Evolutionary conservation across 2,113 vertebrate genomes (phyloP).

Genomic region (Scatophagus argus): DNA sequence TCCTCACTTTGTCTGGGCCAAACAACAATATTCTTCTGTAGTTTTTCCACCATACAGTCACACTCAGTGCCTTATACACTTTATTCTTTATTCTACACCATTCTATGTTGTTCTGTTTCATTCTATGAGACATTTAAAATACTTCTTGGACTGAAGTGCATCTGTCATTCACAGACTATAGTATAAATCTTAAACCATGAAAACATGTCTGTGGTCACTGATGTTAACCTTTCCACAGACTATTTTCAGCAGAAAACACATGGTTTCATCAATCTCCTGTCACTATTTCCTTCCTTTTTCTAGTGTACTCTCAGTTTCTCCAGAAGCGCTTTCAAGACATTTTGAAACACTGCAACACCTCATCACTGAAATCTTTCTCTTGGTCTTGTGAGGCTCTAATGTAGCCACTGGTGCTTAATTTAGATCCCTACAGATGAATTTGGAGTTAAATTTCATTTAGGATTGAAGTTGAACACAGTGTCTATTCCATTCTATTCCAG

Average conservation of each 20-base stretch:
- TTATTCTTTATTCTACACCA: not conserved
- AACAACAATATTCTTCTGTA: constrained; percentile 55
- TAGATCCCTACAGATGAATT: too few species aligned
- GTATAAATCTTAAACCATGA: not conserved
- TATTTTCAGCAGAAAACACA: constrained; percentile 38
- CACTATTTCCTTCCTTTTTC: constrained; percentile 54
- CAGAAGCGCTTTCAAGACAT: constrained; percentile 21
- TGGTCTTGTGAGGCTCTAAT: not conserved
- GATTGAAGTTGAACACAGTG: not conserved
- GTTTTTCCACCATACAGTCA: constrained; percentile 41
- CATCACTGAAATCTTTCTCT: not conserved
- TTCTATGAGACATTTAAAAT: not conserved
- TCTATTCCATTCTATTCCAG: not conserved
- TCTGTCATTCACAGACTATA: not conserved
- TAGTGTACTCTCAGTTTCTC: constrained; percentile 9
- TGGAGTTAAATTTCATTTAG: not conserved
- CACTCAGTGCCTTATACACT: not conserved
- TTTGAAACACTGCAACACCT: not conserved
- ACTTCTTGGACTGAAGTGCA: not conserved
- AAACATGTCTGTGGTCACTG: constrained; percentile 5
- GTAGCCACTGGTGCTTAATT: not conserved
- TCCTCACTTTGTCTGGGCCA: constrained; percentile 63
- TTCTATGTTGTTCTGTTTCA: not conserved
- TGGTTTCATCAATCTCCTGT: constrained; percentile 41
- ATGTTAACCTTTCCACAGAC: constrained; percentile 4